These are phyloP conservation scores for Willisornis vidua DNA, from an alignment of 2,113 vertebrate species.

Conservation along the genomic window DNA sequence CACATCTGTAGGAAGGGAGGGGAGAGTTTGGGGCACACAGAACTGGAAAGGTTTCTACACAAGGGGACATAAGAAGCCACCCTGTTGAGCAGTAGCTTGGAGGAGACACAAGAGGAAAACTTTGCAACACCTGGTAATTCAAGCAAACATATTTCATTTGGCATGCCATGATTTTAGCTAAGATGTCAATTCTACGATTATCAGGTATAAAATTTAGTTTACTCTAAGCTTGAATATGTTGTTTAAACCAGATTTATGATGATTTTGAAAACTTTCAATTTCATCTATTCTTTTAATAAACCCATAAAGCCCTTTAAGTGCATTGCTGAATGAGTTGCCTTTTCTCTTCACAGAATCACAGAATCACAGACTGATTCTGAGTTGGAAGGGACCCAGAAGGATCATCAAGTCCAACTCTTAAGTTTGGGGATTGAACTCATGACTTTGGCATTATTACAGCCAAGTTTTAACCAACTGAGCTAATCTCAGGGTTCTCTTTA, in stretches of 20 bases:
- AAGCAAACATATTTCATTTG: neutral
- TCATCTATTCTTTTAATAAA: neutral
- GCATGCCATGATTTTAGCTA: neutral
- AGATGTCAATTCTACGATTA: neutral
- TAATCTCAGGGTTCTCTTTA: too few species aligned
- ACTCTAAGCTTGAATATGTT: neutral
- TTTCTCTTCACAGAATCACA: too few species aligned
- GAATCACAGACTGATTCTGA: too few species aligned
- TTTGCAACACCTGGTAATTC: neutral
- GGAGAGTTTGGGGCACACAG: slow-evolving; percentile 35
- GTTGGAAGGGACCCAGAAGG: too few species aligned
- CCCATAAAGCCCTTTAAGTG: neutral
- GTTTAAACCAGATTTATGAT: neutral
- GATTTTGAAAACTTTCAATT: neutral
- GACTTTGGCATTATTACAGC: too few species aligned
- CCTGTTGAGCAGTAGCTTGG: neutral
- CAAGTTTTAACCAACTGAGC: too few species aligned
- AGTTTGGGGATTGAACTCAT: too few species aligned
- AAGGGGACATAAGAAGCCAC: neutral
- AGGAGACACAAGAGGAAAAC: neutral
- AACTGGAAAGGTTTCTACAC: accelerated
- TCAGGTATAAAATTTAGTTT: neutral
- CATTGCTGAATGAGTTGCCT: neutral
- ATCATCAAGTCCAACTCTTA: too few species aligned
- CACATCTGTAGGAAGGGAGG: slow-evolving; percentile 69